Evolutionary conservation across 2,888 invertebrate genomes (phyloP).

Genomic region (Clitarchus hookeri): DNA sequence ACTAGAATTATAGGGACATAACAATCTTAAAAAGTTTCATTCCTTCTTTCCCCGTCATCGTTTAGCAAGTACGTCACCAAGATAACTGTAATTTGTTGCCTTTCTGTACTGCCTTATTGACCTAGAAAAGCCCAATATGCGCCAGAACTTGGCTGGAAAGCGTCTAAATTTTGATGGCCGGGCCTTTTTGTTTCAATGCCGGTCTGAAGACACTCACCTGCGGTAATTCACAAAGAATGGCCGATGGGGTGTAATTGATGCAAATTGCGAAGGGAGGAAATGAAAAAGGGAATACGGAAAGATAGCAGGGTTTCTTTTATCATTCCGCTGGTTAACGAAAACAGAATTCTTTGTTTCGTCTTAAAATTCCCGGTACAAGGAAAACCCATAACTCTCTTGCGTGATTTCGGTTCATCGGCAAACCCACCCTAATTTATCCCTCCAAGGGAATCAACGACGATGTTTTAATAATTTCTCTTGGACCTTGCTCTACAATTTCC

Average conservation of each 20-base stretch:
- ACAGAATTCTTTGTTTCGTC: background rate
- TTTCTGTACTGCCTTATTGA: background rate
- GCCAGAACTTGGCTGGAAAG: background rate
- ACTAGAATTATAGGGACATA: too few species aligned
- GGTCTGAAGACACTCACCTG: background rate
- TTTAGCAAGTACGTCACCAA: background rate
- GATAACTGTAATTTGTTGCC: background rate
- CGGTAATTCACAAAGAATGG: background rate
- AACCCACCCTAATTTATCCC: background rate
- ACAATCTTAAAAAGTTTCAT: too few species aligned
- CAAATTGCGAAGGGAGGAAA: background rate
- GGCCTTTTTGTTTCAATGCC: background rate
- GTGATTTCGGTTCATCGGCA: background rate
- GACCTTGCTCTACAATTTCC: conserved; percentile 5
- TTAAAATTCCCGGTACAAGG: background rate
- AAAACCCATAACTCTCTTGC: background rate
- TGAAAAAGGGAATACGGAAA: background rate
- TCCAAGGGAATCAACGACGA: conserved; percentile 1
- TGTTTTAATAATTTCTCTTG: background rate
- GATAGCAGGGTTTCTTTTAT: background rate
- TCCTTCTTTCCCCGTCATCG: too few species aligned
- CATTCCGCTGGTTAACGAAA: background rate
- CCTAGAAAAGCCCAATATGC: background rate
- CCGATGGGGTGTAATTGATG: conserved; percentile 8
- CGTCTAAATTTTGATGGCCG: background rate